Base-by-base conservation (phyloP, 92 coral and sea anemone genomes). In the Paramuricea clavata region DNA sequence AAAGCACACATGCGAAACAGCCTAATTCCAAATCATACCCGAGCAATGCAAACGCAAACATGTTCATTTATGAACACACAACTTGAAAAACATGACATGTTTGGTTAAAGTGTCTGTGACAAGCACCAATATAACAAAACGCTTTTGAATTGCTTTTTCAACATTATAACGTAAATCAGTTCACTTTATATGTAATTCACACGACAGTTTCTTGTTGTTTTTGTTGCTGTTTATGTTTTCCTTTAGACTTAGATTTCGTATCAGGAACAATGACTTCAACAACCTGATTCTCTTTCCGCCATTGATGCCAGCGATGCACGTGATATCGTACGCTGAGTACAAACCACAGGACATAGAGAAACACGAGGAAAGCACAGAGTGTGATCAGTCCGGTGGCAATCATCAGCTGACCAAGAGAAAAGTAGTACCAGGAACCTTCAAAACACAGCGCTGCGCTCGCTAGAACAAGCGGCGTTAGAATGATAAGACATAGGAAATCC, bases 341-440 rank as follows among this genome's bases (percentile, higher is more conserved):
- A 12, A 93, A 16, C 99, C 99, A 97, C 32, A 94, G 84, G 1
- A 89, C 73, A 33, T 85, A 97, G 1, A 97, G 82, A 42, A 93
- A 83, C 90, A 93, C 92, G 32, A 97, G 93, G 50, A 97, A 97
- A 33, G 92, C 50, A 76, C 98, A 86, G 21, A 97, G 82, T 50
- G 81, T 41, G 17, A 93, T 74, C 52, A 97, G 86, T 23, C 99
- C 99, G 8, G 88, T 81, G 0, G 95, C 98, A 21, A 93, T 88
- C 95, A 95, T 89, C 70, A 81, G 64, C 16, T 91, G 91, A 41
- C 91, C 89, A 62, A 90, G 39, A 33, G 70, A 49, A 76, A 94
- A 88, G 81, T 97, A 97, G 89, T 97, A 88, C 90, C 92, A 93
- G 42, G 99, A 93, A 30, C 99, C 99, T 70, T 94, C 92, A 1